Base-by-base conservation (phyloP, 2,888 invertebrate genomes). In the Timandra comae region DNA sequence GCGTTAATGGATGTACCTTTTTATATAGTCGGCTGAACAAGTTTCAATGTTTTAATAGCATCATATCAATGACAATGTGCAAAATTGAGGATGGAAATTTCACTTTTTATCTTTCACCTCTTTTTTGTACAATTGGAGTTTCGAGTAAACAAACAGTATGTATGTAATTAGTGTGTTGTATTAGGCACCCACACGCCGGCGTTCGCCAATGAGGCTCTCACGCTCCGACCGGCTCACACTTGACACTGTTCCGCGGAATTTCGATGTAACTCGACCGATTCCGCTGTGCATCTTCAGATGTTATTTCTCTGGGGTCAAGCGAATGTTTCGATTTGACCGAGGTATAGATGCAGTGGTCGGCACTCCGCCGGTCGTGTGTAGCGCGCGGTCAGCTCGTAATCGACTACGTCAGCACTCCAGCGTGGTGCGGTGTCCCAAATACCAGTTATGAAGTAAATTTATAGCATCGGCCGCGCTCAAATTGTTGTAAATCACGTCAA, bases 371-470 rank as follows among this genome's bases (percentile, higher is more conserved):
- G n/a, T n/a, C n/a, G n/a, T n/a, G n/a, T n/a, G n/a, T n/a, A n/a
- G 41, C 48, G 46, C 51, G 52, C 44, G 52, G 52, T 50, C 49
- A 43, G 30, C 47, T 45, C 46, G 41, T 41, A 35, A 38, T 46
- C 48, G 43, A 40, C 41, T 43, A 35, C 30, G 34, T 41, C 41
- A 36, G 19, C 19, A 16, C 16, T 16, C 16, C 16, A 16, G 4
- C 16, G 3, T 6, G 28, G 46, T 34, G n/a, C 32, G 42, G 41
- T 56, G 61, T 56, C 54, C 62, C 47, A 56, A 61, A 65, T 67
- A 56, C 54, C 59, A 53, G 52, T 57, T 59, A 56, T 53, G 49
- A 52, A 39, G 52, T 43, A 45, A 56, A 58, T 58, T 60, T 63
- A 56, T 59, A 43, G 42, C 49, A 44, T 45, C 35, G 36, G 44